phyloP scores from a whole-genome alignment of 2,797 vertebrate species.

The Sebastes steindachneri region DNA sequence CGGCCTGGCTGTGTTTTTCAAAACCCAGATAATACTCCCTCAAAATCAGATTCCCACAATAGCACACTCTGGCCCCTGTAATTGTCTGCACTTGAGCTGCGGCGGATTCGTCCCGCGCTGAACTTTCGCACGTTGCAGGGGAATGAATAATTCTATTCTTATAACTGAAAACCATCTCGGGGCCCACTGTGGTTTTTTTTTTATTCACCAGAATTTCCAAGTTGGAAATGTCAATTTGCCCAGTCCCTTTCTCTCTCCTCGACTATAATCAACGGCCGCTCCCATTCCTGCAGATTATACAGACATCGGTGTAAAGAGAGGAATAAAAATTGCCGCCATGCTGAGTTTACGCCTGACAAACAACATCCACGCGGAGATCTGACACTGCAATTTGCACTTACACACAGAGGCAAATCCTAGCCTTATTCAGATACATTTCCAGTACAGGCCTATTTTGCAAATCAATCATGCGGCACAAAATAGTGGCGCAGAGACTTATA shows the following conservation, averaged over 20 bases:
- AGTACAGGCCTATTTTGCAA: constrained; percentile 80
- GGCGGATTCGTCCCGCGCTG: constrained; percentile 60
- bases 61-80: constrained; percentile 57
- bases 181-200: constrained; percentile 1
- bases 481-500: constrained; percentile 73
- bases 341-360: constrained; percentile 79
- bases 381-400: constrained; percentile 79
- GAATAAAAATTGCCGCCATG: constrained; percentile 71
- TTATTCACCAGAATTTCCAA: constrained; percentile 44
- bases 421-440: constrained; percentile 77
- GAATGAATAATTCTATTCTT: constrained; percentile 74
- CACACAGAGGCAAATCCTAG: constrained; percentile 74
- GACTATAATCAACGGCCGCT: constrained; percentile 73
- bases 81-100: constrained; percentile 71
- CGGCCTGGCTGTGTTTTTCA: constrained; percentile 71
- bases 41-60: constrained; percentile 64
- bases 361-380: constrained; percentile 72
- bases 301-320: constrained; percentile 69
- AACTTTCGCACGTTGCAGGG: constrained; percentile 66
- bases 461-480: constrained; percentile 84
- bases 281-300: constrained; percentile 75
- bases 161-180: constrained; percentile 56
- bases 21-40: constrained; percentile 73
- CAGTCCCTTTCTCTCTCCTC: constrained; percentile 48
- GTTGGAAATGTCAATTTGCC: constrained; percentile 68